Base-by-base conservation (phyloP, 2,113 vertebrate species). In the Microcebus griseorufus region DNA sequence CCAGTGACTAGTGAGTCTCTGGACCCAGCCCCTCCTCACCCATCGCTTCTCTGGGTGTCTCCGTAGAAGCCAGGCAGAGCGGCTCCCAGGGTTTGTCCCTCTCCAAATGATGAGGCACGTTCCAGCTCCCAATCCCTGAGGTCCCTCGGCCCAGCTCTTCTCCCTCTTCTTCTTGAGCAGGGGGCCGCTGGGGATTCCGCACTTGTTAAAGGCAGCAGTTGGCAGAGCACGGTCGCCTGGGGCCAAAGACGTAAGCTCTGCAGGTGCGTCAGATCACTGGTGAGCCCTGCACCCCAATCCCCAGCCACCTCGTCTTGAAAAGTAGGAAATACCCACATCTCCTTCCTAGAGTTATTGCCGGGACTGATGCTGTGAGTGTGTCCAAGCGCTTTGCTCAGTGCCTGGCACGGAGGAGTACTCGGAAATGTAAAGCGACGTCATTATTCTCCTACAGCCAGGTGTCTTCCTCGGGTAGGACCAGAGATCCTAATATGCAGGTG, bases 391-490 rank as follows among this genome's bases (percentile, higher is more conserved):
- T 58, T 10, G 42, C 51, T 22, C 8, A 1, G 6, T 3, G 2
- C 20, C 51, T 29, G n/a, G n/a, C 16, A 25, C 29, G 53, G 45
- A 51, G 73, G 18, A 11, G 32, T 8, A 5, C 69, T 58, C 34
- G 13, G 0, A 10, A 29, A 7, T 29, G 25, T 48, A 32, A 16
- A 9, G 5, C 8, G 12, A 0, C 1, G 8, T 27, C 27, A 0
- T 27, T 8, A 12, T 22, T 48, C 14, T 9, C 29, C n/a, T 17
- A 32, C 0, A 4, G 45, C 6, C 23, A 1, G 53, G 37, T 25
- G 14, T 4, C 55, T 5, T 18, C 48, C n/a, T 29, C 1, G 2
- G 25, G 80, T 32, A 20, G 3, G 3, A 55, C 18, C 9, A 5
- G 12, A 14, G 60, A 7, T 25, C 16, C 10, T 3, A 9, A 0